phyloP scores from a whole-genome alignment of 2,888 invertebrate genomes.

The Chrysolina haemoptera region DNA sequence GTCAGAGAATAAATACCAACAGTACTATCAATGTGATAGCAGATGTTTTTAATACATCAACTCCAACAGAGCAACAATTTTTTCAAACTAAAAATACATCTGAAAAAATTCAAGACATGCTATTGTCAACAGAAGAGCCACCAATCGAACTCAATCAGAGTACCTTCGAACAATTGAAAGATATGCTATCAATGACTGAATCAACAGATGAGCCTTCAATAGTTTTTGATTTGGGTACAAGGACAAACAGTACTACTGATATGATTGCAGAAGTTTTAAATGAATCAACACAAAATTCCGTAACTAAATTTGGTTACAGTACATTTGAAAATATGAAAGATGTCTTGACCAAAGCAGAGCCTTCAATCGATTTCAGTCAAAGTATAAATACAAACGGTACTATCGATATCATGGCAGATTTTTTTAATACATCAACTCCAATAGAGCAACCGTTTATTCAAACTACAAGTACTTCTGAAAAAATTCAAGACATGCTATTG shows the following conservation, averaged over 20 bases:
- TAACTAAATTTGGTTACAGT: neutral
- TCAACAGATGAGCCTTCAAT: neutral
- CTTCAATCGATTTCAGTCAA: neutral
- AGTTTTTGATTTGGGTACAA: neutral
- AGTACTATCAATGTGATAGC: neutral
- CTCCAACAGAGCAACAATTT: constrained; percentile 1
- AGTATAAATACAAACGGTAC: neutral
- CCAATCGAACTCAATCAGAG: neutral
- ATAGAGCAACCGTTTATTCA: neutral
- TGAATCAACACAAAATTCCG: neutral
- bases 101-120: neutral
- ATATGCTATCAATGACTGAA: neutral
- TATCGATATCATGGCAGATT: neutral
- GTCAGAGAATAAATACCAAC: neutral
- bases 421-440: neutral
- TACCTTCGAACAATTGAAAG: neutral
- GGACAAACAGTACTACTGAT: neutral
- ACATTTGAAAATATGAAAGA: neutral
- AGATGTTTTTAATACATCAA: neutral
- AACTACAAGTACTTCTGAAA: neutral
- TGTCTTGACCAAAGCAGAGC: neutral
- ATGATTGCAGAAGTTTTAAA: neutral
- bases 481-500: neutral
- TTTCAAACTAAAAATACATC: neutral
- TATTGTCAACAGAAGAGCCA: neutral